These are phyloP conservation scores for Cyrtonyx montezumae DNA, from an alignment of 2,113 vertebrate genomes.

Conservation along the genomic window DNA sequence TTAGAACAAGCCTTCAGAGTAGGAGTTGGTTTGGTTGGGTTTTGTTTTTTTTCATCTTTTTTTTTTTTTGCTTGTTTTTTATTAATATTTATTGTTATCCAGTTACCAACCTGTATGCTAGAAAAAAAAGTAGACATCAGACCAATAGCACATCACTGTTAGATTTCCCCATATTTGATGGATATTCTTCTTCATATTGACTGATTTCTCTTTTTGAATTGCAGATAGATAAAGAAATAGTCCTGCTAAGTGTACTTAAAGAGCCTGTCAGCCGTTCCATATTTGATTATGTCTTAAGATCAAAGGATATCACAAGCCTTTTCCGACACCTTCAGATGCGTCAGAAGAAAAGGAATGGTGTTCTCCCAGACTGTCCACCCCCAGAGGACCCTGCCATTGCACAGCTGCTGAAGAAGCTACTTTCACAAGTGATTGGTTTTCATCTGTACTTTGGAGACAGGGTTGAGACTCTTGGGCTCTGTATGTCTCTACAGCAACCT, in stretches of 20 bases:
- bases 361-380: slow-evolving; percentile 87
- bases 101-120: neutral
- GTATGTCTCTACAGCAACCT: neutral
- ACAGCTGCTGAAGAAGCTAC: slow-evolving; percentile 94
- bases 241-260: slow-evolving; percentile 94
- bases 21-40: neutral
- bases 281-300: slow-evolving; percentile 95
- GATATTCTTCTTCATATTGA: neutral
- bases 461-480: neutral
- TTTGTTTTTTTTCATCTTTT: neutral
- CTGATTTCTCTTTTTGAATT: slow-evolving; percentile 24
- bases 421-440: slow-evolving; percentile 88
- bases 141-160: neutral
- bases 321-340: slow-evolving; percentile 93
- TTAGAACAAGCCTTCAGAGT: neutral
- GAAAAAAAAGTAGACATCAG: neutral
- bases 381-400: slow-evolving; percentile 93
- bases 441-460: neutral
- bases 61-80: too few relatives aligned
- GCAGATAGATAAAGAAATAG: slow-evolving; percentile 97
- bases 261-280: slow-evolving; percentile 95
- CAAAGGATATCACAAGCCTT: slow-evolving; percentile 93
- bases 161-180: neutral
- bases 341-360: slow-evolving; percentile 90
- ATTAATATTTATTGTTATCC: neutral